Percentiles rank a stretch among this genome's conserved stretches.
These are phyloP conservation scores for Hydractinia symbiolongicarpus DNA, from an alignment of 30 jellyfish, hydroid and myxozoan genomes.

Conservation along the genomic window DNA sequence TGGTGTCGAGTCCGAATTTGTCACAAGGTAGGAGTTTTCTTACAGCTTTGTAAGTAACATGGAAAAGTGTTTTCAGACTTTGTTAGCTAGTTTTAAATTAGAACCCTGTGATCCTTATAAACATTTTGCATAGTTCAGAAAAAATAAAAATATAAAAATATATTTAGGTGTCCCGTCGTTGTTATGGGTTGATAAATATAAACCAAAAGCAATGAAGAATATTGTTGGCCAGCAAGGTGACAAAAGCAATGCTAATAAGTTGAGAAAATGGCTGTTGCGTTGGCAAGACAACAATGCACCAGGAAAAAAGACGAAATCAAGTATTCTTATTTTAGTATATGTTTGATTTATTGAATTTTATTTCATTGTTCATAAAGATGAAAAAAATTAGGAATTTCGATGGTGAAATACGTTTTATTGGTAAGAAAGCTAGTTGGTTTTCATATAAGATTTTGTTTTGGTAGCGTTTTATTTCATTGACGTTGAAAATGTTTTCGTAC, in stretches of 20 bases:
- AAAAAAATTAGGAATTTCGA: too few relatives aligned
- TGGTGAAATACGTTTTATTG: too few relatives aligned
- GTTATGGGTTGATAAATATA: conserved; percentile 98
- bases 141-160: too few relatives aligned
- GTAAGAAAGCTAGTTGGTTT: too few relatives aligned
- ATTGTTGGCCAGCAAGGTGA: conserved; percentile 99
- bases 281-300: conserved; percentile 71
- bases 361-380: too few relatives aligned
- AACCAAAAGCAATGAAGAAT: conserved; percentile 65
- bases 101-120: background rate
- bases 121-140: background rate
- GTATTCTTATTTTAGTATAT: background rate
- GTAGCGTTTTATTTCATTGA: too few relatives aligned
- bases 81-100: background rate
- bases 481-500: too few relatives aligned
- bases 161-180: conserved; percentile 7
- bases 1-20: background rate
- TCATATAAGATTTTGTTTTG: too few relatives aligned
- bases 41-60: background rate
- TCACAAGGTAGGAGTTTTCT: background rate
- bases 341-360: too few relatives aligned
- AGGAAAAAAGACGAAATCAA: conserved; percentile 44
- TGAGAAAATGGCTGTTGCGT: conserved; percentile 66
- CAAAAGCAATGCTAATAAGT: conserved; percentile 92
- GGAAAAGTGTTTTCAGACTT: background rate